Evolutionary conservation across 2,113 vertebrate species (phyloP).

Genomic region (Rhombomys opimus): DNA sequence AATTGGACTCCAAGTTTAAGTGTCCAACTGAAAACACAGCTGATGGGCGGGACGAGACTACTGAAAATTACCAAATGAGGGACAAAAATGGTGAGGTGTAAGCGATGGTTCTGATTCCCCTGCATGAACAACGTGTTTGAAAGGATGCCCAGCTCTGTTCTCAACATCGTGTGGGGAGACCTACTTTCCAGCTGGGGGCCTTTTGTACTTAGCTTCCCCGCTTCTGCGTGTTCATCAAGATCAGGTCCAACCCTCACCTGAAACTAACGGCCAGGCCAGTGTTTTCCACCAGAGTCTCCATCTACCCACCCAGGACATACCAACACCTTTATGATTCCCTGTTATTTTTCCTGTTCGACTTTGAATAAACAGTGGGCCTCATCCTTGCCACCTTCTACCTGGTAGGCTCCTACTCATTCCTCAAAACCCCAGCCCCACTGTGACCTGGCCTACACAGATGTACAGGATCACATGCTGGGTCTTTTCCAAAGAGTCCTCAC

Average conservation of each 20-base stretch:
- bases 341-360: neutral
- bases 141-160: neutral
- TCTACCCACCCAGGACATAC: neutral
- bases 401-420: neutral
- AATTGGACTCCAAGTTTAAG: neutral
- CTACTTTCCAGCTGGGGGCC: rapidly evolving
- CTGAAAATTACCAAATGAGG: neutral
- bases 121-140: neutral
- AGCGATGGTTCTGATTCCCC: neutral
- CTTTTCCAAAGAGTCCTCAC: neutral
- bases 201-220: no score
- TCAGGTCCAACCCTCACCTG: neutral
- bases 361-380: neutral
- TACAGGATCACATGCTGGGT: neutral
- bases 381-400: neutral
- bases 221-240: neutral
- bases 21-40: neutral
- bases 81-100: neutral
- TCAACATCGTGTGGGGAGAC: neutral
- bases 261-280: neutral
- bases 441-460: neutral
- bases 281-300: neutral
- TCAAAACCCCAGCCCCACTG: neutral
- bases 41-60: rapidly evolving
- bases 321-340: neutral